Evolutionary conservation across 2,797 vertebrate genomes (phyloP), one percentile per base, ranked within the genome.

Genomic region (Ispidina lecontei): DNA sequence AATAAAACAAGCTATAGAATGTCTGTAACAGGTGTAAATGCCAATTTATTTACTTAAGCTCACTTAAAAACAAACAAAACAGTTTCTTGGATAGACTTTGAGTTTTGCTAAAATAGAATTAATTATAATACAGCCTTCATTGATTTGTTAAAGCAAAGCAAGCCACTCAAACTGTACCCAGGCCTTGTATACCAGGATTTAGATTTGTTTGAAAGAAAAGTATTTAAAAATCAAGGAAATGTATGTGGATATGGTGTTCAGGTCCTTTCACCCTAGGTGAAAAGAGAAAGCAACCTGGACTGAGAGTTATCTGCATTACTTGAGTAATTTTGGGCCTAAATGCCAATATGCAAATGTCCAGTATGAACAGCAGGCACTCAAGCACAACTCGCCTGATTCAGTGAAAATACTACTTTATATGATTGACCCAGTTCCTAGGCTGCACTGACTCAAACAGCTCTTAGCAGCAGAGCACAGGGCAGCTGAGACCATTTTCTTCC

Each of bases 221-320:
- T 58, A 5, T 46, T 73, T 49, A 43, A 91, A 89, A 82, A 59
- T 22, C 23, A 10, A 22, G 39, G 54, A 28, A n/a, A 54, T n/a
- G 31, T 64, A 63, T n/a, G 31, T 18, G 46, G 26, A n/a, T 29
- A 22, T 14, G 6, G 19, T 56, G 55, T 58, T 11, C 31, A 31
- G 33, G 37, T 39, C 46, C 58, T 76, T 7, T 35, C 37, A 43
- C 14, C 13, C 25, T 6, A 0, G 9, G 44, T 79, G 64, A 86
- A 94, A 91, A 67, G 64, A 86, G 91, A 76, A 23, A 7, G 23
- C 60, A 79, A 54, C 28, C 37, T 87, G 74, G 90, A 91, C 77
- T 87, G 60, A 90, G 60, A 76, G 81, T 93, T 74, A 67, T 46
- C 63, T 86, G 21, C 4, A 11, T 70, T 88, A 84, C 28, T 68